Evolutionary conservation across 2,888 invertebrate species (phyloP).

Genomic region (Oligia strigilis): DNA sequence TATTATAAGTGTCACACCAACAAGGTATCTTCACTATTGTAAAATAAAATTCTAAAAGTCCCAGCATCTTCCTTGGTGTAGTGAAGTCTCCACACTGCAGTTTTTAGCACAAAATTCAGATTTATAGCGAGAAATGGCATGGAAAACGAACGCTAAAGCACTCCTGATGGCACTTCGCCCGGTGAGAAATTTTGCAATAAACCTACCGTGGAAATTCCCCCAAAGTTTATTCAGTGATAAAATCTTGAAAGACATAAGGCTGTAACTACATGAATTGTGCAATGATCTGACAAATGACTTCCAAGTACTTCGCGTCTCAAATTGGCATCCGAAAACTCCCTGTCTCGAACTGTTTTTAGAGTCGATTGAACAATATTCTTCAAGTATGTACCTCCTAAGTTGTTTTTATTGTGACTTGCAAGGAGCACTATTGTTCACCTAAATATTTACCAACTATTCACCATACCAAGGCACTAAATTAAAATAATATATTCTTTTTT

Average conservation of each 20-base stretch:
- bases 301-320: slow-evolving; percentile 50
- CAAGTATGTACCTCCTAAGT: background rate
- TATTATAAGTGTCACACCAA: background rate
- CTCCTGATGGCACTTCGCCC: slow-evolving; percentile 67
- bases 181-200: slow-evolving; percentile 68
- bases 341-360: slow-evolving; percentile 16
- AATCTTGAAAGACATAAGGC: slow-evolving; percentile 61
- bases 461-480: background rate
- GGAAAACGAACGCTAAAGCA: slow-evolving; percentile 67
- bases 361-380: background rate
- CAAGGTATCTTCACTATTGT: slow-evolving; percentile 1
- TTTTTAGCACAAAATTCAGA: slow-evolving; percentile 69
- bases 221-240: slow-evolving; percentile 67
- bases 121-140: slow-evolving; percentile 73
- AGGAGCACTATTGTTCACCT: background rate
- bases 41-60: slow-evolving; percentile 26
- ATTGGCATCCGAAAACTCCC: slow-evolving; percentile 16
- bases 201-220: slow-evolving; percentile 61
- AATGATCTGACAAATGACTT: slow-evolving; percentile 70
- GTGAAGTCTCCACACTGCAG: slow-evolving; percentile 40
- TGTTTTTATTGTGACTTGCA: slow-evolving; percentile 8
- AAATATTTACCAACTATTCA: background rate
- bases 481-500: background rate
- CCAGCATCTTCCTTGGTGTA: slow-evolving; percentile 26
- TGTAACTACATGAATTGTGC: slow-evolving; percentile 59